Evolutionary conservation across 2,888 invertebrate genomes (phyloP), one percentile per base, ranked within the genome.

Genomic region (Acanthoscelides obtectus): DNA sequence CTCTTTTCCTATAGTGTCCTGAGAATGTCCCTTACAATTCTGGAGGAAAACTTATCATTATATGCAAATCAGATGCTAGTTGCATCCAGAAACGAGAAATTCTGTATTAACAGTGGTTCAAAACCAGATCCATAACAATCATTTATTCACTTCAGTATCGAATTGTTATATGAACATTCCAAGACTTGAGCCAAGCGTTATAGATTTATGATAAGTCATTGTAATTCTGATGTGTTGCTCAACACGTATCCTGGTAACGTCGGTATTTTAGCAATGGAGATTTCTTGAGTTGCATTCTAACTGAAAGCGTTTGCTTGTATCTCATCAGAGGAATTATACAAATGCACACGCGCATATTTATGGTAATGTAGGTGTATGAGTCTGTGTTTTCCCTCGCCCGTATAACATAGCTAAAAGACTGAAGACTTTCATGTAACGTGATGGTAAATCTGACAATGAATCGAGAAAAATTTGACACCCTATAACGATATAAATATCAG

Each of bases 301-400:
- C 67, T 76, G 72, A 75, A 75, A 75, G 75, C 75, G 70, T 74
- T 74, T 72, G 69, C 75, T 75, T 75, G 74, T 75, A 74, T 45
- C 45, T 45, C 45, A 45, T 12, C 17, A 12, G 71, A 72, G 17
- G 72, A 64, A 72, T 70, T 69, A 72, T 71, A 70, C 67, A 64
- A 72, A 74, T 71, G 74, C 71, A 72, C 8, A 17, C 45, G 3
- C 45, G 17, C 45, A 45, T 45, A 45, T 45, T 45, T 45, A 45
- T 45, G 45, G 17, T 45, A 45, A 45, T 45, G 45, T 45, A 45
- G 1, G 12, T 45, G 45, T 45, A 45, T 12, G 12, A 12, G 17
- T 1, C 45, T 12, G 17, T 4, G 12, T 45, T 12, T 12, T 17
- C 45, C 1, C 45, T 45, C 1, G 1, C 45, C 12, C 5, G 45